These are phyloP conservation scores for Habrosyne pyritoides DNA, from an alignment of 2,888 invertebrate species.

Conservation along the genomic window DNA sequence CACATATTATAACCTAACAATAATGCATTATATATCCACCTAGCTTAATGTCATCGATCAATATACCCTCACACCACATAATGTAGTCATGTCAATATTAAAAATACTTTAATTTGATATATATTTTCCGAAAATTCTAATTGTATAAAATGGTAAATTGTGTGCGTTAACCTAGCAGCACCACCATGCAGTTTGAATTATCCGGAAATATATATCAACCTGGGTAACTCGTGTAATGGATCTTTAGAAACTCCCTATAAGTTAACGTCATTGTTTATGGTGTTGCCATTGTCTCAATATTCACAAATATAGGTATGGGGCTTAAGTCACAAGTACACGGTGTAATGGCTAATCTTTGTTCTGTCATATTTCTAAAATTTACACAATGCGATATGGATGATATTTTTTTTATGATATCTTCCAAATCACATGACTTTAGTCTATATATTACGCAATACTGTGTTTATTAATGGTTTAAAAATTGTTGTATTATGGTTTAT, in stretches of 20 bases:
- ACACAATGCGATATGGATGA: constrained; percentile 16
- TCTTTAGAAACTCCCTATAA: constrained; percentile 33
- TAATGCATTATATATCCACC: constrained; percentile 47
- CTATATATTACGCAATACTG: constrained; percentile 44
- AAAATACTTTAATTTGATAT: constrained; percentile 37
- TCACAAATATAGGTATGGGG: constrained; percentile 74
- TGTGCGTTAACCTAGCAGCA: constrained; percentile 1
- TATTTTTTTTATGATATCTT: constrained; percentile 14
- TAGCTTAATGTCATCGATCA: constrained; percentile 61
- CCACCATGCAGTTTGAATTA: background rate
- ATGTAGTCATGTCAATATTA: constrained; percentile 46
- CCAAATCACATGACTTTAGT: constrained; percentile 15
- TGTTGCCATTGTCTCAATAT: constrained; percentile 73
- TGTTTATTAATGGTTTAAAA: constrained; percentile 60
- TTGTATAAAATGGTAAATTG: constrained; percentile 2
- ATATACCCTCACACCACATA: constrained; percentile 73
- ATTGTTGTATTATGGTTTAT: constrained; percentile 67
- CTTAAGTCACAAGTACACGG: constrained; percentile 76
- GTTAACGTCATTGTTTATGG: constrained; percentile 71
- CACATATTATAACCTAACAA: constrained; percentile 43
- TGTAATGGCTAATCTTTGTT: constrained; percentile 79
- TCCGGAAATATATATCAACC: constrained; percentile 39
- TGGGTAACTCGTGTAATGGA: constrained; percentile 54
- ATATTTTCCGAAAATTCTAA: constrained; percentile 21
- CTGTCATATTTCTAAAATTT: constrained; percentile 60